phyloP scores from a whole-genome alignment of 2,888 invertebrate genomes.

The Lithophane ornitopus region DNA sequence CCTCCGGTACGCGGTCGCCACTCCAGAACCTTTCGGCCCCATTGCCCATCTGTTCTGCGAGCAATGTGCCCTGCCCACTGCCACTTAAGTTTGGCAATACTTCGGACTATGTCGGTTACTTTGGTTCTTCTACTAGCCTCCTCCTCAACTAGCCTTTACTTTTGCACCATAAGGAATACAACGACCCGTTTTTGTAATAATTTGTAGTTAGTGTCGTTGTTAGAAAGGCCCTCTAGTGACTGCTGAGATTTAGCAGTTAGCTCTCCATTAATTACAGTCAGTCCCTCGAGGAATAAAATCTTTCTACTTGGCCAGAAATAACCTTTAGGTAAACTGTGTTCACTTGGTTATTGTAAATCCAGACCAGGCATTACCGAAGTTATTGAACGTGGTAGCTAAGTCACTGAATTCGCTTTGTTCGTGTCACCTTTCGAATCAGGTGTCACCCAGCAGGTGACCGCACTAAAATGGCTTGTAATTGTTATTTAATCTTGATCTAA shows the following conservation, averaged over 20 bases:
- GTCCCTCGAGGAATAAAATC: background rate
- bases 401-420: constrained; percentile 55
- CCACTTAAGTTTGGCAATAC: too few species aligned
- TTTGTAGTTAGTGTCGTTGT: background rate
- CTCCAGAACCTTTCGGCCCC: too few species aligned
- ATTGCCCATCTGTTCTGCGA: too few species aligned
- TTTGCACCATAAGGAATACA: background rate
- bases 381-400: constrained; percentile 21
- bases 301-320: background rate
- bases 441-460: constrained; percentile 69
- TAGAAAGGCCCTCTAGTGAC: background rate
- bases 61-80: too few species aligned
- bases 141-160: background rate
- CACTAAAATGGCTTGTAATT: constrained; percentile 69
- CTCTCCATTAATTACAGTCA: background rate
- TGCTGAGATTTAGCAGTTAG: background rate
- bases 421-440: constrained; percentile 63
- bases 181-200: background rate
- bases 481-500: constrained; percentile 69
- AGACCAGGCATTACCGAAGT: background rate
- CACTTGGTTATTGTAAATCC: background rate
- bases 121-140: too few species aligned
- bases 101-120: too few species aligned
- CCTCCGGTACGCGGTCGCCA: too few species aligned
- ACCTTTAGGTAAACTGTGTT: too few species aligned